Evolutionary conservation across 2,113 vertebrate species (phyloP), one percentile per base, ranked within the genome.

Genomic region (Entomyzon cyanotis): DNA sequence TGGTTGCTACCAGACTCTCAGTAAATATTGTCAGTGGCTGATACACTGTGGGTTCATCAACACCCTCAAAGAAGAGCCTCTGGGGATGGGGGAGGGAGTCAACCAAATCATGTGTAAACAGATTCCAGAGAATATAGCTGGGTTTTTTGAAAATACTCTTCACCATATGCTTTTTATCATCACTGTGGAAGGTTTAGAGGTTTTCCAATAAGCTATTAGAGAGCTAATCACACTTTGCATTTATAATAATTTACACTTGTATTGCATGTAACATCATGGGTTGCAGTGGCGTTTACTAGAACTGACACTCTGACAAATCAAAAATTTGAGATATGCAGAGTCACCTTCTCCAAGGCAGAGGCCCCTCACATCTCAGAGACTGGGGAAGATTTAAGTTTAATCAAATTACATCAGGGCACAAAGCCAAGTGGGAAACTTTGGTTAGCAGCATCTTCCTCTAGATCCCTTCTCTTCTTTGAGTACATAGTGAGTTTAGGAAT

Each of bases 1-100:
- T 92, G 76, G 81, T 82, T 96, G 88, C 46, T 84, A 44, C 60
- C 86, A 96, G 82, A 69, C 49, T 92, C 52, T 93, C 73, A n/a
- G 88, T 90, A 95, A 96, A 87, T 87, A 84, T 47, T 68, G 28
- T 81, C 63, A 87, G 53, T 16, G 14, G 86, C 56, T 96, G n/a
- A 33, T 65, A 58, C 9, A 10, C 39, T 62, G 28, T 2, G 15
- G 39, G 60, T 46, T 95, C 73, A 80, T 84, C 79, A 90, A 81
- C 79, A 91, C 25, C 15, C 65, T 90, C 80, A 90, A 35, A 89
- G 52, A 87, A 75, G 46, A 85, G 87, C 84, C 75, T 83, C 55
- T 83, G 70, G 90, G 71, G 14, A 47, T 71, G 59, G 35, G 63
- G 71, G 73, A 89, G 56, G 70, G 33, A 71, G 63, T 44, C 31